Base-by-base conservation (phyloP, 2,888 invertebrate genomes). In the Gymnocheta viridis region DNA sequence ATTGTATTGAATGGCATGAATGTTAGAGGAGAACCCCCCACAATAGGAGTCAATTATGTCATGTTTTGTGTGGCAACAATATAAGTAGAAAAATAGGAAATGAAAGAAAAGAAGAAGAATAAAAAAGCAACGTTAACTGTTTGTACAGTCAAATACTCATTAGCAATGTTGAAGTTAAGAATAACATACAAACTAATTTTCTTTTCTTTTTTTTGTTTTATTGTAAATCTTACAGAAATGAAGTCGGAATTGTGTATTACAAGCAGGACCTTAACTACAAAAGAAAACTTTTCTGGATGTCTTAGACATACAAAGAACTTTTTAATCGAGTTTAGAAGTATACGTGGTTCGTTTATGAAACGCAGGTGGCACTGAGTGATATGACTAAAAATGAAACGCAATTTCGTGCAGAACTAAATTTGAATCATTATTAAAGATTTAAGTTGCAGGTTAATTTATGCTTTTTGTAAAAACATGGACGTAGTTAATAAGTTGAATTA, bases 91-190 rank as follows among this genome's bases (percentile, higher is more conserved):
- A 24, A 74, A 29, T 19, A 54, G 41, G 29, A 54, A 54, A 32
- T 76, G 14, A 27, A 19, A 51, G 29, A 14, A 9, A 27, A 60
- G 24, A 27, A 17, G n/a, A 44, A 14, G 14, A n/a, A 41, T 9
- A 41, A 27, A 29, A 51, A 72, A 38, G 47, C 38, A 69, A 67
- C 27, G 24, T 6, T 24, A 44, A 60, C 41, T 58, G 54, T 27
- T 66, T 49, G 64, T 78, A n/a, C 54, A 79, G 85, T 79, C 60
- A 82, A 82, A 82, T 70, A 79, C 74, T 85, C 70, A 76, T 85
- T 82, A 82, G 74, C 66, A 58, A 69, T 77, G 80, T 81, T 81
- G 60, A 72, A 73, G 54, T 73, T 24, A 27, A 74, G 64, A 51
- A 35, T 44, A 62, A 54, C n/a, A 54, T 64, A 58, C 54, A 66